A percentile compares a stretch with the other conserved stretches of the same genome.
Evolutionary conservation across 2,113 vertebrate species (phyloP).

Genomic region (Malurus cyaneus): DNA sequence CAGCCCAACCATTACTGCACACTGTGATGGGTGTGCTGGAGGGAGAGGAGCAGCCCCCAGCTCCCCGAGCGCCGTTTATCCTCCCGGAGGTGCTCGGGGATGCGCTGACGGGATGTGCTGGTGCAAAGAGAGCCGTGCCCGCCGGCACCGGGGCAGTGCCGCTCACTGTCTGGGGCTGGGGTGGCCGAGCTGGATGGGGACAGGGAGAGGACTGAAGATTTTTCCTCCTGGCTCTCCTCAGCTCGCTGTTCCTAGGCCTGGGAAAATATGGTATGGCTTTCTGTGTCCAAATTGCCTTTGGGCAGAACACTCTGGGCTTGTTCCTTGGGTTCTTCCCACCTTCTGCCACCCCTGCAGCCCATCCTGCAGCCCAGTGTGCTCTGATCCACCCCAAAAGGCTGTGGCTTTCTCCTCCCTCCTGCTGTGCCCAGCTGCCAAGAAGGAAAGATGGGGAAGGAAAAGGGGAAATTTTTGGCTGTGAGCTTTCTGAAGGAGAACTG

Average conservation of each 20-base stretch:
- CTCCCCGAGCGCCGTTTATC: background rate
- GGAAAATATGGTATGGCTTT: background rate
- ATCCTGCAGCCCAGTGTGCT: background rate
- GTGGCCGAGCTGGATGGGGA: background rate
- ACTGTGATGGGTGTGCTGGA: background rate
- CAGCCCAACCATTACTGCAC: background rate
- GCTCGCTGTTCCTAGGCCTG: background rate
- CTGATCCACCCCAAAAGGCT: background rate
- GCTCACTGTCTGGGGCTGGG: rapidly evolving
- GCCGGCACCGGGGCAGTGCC: rapidly evolving
- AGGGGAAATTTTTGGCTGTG: too few relatives aligned
- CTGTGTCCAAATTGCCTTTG: background rate
- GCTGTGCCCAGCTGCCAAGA: background rate
- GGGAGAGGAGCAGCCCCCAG: background rate
- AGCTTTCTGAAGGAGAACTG: background rate
- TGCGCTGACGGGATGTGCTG: background rate
- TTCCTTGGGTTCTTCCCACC: background rate
- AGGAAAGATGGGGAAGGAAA: background rate
- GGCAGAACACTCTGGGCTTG: background rate
- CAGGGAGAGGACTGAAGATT: background rate
- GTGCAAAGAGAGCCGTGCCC: rapidly evolving
- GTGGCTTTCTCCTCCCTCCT: background rate
- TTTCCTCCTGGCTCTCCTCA: background rate
- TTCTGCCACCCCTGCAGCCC: background rate
- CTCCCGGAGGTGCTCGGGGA: background rate